Conservation (phyloP, 2,888 invertebrate species). For the Laothoe populi region DNA sequence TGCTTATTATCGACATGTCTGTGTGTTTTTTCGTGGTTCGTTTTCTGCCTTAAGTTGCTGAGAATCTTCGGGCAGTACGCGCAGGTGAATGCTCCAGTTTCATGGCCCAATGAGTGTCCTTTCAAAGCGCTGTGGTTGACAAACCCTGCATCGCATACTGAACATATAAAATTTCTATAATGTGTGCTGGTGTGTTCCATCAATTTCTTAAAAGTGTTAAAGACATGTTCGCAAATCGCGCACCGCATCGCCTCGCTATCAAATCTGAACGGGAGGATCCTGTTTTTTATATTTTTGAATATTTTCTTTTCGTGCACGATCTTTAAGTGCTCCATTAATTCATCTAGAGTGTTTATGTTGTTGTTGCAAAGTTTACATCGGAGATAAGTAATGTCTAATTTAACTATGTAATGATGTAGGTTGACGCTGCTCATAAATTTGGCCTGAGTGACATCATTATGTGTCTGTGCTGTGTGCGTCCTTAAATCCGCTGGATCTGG, state of each 20-base stretch:
- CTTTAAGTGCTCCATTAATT: slow-evolving; percentile 34
- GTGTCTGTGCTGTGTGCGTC: slow-evolving; percentile 36
- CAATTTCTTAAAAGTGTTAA: slow-evolving; percentile 46
- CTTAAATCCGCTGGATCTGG: slow-evolving; percentile 33
- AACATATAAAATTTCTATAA: slow-evolving; percentile 49
- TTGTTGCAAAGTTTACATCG: slow-evolving; percentile 36
- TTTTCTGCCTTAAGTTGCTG: slow-evolving; percentile 40
- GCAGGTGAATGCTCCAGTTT: slow-evolving; percentile 40
- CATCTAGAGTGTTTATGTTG: slow-evolving; percentile 29
- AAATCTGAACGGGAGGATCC: slow-evolving; percentile 52
- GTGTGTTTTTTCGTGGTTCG: slow-evolving; percentile 48
- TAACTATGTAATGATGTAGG: slow-evolving; percentile 25
- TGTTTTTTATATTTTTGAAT: slow-evolving; percentile 38
- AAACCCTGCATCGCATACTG: slow-evolving; percentile 48
- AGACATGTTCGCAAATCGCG: slow-evolving; percentile 44
- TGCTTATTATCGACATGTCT: slow-evolving; percentile 48
- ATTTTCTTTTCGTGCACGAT: slow-evolving; percentile 32
- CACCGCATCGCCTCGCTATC: slow-evolving; percentile 44
- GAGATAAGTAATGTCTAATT: slow-evolving; percentile 33
- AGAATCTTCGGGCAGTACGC: slow-evolving; percentile 39
- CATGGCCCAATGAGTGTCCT: slow-evolving; percentile 34
- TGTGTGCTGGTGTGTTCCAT: slow-evolving; percentile 54
- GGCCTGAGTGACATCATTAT: slow-evolving; percentile 30
- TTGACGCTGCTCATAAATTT: slow-evolving; percentile 23
- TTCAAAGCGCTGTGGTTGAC: slow-evolving; percentile 32